Conservation (phyloP, 2,797 vertebrate species). For the Cottoperca gobio region DNA sequence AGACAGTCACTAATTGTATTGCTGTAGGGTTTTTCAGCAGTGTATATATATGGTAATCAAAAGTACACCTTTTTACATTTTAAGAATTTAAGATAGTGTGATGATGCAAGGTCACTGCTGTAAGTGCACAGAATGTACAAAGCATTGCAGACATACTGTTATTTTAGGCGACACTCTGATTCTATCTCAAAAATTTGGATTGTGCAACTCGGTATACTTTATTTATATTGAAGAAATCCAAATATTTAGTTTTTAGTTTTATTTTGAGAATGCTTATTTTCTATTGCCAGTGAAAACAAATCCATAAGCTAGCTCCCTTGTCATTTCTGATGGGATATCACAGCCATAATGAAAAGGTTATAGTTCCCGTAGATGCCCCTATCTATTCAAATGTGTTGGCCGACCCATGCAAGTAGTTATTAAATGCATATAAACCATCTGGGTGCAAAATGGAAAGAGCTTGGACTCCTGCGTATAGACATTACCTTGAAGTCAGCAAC, state of each 20-base stretch:
- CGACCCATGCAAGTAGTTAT: constrained; percentile 15
- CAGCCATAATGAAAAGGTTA: background rate
- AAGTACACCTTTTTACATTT: background rate
- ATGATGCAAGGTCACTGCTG: background rate
- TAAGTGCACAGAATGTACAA: background rate
- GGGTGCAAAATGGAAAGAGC: constrained; percentile 7
- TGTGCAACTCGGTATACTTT: background rate
- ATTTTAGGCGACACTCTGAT: background rate
- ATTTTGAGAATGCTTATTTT: background rate
- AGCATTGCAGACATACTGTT: background rate
- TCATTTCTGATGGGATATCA: constrained; percentile 16
- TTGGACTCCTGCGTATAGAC: background rate
- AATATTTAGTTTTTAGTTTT: no score
- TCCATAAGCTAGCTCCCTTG: constrained; percentile 4
- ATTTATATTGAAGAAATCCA: background rate
- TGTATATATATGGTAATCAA: constrained; percentile 7
- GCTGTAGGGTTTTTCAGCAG: constrained; percentile 1
- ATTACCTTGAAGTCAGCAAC: constrained; percentile 8
- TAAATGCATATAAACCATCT: constrained; percentile 46
- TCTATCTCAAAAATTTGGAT: background rate
- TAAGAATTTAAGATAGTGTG: background rate
- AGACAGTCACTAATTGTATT: constrained; percentile 11
- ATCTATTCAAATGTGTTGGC: constrained; percentile 34
- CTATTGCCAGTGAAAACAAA: background rate
- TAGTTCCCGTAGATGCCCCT: constrained; percentile 4